Percentiles rank a stretch among this genome's conserved stretches.
phyloP scores from a whole-genome alignment of 2,113 vertebrate genomes.

The Xenus cinereus region DNA sequence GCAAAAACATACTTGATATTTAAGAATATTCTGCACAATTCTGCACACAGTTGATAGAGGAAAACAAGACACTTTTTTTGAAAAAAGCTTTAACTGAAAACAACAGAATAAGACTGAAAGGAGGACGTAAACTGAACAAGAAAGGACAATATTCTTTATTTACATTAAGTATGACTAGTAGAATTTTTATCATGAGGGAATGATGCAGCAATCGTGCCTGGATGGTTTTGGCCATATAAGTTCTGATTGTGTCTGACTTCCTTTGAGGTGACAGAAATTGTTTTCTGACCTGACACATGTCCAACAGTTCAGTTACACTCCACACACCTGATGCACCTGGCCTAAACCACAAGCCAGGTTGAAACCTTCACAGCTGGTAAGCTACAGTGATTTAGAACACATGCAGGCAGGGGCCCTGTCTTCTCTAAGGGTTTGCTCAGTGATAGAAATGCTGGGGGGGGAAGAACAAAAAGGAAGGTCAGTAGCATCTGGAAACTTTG shows the following conservation, averaged over 20 bases:
- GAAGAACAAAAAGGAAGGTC: neutral
- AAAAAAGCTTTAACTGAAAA: neutral
- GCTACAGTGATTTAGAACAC: neutral
- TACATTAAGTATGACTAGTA: neutral
- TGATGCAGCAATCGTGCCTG: neutral
- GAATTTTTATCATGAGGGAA: neutral
- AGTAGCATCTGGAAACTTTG: neutral
- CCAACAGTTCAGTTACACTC: neutral
- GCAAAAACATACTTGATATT: neutral
- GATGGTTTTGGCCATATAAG: neutral
- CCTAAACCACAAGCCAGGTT: neutral
- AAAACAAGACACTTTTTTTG: neutral
- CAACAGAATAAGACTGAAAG: neutral
- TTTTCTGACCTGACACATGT: neutral
- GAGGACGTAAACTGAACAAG: neutral
- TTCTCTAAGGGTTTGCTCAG: neutral
- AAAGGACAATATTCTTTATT: neutral
- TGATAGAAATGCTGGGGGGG: neutral
- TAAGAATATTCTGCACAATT: neutral
- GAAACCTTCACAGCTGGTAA: neutral
- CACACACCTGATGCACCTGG: neutral
- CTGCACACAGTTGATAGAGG: neutral
- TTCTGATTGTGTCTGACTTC: neutral
- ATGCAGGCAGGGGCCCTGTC: neutral
- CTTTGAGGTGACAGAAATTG: neutral